Base-by-base conservation (phyloP, 2,888 invertebrate species). In the Drosophila stalkeri region DNA sequence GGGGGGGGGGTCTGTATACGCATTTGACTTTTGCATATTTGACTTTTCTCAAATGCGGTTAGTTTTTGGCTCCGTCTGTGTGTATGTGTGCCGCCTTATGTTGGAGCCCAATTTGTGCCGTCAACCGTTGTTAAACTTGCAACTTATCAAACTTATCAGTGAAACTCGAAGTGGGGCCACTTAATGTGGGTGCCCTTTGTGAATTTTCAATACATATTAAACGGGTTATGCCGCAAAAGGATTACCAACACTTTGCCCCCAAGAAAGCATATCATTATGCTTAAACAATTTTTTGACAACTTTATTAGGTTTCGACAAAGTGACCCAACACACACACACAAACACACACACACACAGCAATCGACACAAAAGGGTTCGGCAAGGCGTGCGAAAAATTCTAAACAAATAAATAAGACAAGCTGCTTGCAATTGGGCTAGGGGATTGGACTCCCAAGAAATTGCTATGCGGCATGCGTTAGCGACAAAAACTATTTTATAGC, bases 11-110 rank as follows among this genome's bases (percentile, higher is more conserved):
- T 2, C 16, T 2, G 46, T 55, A 35, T 44, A 80, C 77, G 81
- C 89, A 85, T 90, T 88, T 86, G 85, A 88, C 85, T 90, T 89
- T 90, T 90, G 90, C 90, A 88, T 80, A 89, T 90, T 90, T 88
- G 90, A 90, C 81, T 85, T 77, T 77, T 81, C 67, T 67, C 67
- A 81, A 80, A 71, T 82, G 81, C 67, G 78, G 83, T 81, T 74
- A 80, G 65, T 68, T 62, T 62, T 18, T 39, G 27, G 18, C 27
- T 37, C 14, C n/a, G 12, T 44, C 18, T 44, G 27, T 11, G 27
- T 46, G 18, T 46, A 37, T 12, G 16, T 20, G 31, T 7, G 54
- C 55, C 11, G 54, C 55, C 71, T 78, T 64, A 66, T 75, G 75
- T 43, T 51, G 39, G 56, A 44, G 62, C 62, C 80, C 54, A 87